These are phyloP conservation scores for Mesitornis unicolor DNA, from an alignment of 2,113 vertebrate species.

Conservation along the genomic window DNA sequence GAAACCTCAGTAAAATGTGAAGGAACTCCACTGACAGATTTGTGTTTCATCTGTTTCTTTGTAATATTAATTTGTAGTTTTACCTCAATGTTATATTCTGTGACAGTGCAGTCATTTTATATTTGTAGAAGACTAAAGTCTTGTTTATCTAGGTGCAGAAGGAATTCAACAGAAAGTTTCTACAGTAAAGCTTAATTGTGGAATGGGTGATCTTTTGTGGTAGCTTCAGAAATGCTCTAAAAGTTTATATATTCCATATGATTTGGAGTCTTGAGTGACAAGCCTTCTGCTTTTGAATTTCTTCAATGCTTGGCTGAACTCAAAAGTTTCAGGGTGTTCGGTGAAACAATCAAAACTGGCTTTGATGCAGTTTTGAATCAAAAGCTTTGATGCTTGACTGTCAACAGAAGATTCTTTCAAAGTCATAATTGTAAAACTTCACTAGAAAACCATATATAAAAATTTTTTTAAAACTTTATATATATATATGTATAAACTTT, in stretches of 20 bases:
- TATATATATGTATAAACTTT: not conserved
- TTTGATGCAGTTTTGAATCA: conserved; percentile 33
- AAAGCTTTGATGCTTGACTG: conserved; percentile 15
- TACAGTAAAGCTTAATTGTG: not conserved
- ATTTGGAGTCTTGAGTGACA: not conserved
- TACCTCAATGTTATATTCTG: not conserved
- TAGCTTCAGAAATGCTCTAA: not conserved
- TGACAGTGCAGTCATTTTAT: not conserved
- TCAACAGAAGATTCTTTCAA: conserved; percentile 15
- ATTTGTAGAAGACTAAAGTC: not conserved
- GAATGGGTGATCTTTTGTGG: not conserved
- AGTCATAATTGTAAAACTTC: not conserved
- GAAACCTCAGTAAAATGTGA: not conserved
- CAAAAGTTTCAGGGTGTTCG: not conserved
- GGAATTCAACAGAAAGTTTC: not conserved
- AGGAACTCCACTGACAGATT: not conserved
- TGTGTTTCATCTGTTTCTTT: not conserved
- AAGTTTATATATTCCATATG: not conserved
- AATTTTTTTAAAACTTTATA: not conserved
- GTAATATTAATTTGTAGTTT: not conserved
- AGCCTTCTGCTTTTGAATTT: not conserved
- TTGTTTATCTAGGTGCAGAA: not conserved
- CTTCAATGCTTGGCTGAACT: not conserved
- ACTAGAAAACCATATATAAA: not conserved
- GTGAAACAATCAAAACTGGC: not conserved